phyloP scores from a whole-genome alignment of 1,140 invertebrate genomes.

The Macrobrachium rosenbergii region DNA sequence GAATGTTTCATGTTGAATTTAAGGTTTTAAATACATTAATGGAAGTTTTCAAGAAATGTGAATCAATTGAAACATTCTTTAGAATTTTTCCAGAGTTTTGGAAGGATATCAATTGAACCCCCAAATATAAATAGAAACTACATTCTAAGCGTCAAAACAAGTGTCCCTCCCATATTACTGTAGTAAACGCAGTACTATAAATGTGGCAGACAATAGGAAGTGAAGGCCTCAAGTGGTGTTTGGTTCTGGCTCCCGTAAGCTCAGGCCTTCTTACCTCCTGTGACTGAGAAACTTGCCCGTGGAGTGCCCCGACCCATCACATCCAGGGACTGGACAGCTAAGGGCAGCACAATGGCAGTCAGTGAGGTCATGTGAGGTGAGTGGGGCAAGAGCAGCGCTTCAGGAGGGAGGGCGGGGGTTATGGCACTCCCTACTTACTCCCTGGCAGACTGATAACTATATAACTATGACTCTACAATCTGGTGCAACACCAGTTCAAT shows the following conservation, averaged over 20 bases:
- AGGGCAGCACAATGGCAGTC: slow-evolving; percentile 70
- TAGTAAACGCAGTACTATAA: neutral
- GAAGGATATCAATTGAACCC: too few relatives aligned
- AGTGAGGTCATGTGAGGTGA: slow-evolving; percentile 58
- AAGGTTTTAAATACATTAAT: too few relatives aligned
- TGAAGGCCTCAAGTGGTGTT: slow-evolving; percentile 66
- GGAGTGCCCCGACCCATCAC: slow-evolving; percentile 96
- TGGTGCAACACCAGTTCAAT: slow-evolving; percentile 53
- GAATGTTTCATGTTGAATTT: neutral
- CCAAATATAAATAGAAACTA: too few relatives aligned
- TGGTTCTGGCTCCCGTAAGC: slow-evolving; percentile 57
- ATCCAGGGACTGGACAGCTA: slow-evolving; percentile 94
- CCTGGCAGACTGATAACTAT: slow-evolving; percentile 49
- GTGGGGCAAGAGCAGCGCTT: slow-evolving; percentile 56
- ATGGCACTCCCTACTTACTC: slow-evolving; percentile 30
- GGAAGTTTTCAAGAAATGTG: too few relatives aligned
- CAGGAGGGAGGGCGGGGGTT: slow-evolving; percentile 42
- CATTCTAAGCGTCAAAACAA: too few relatives aligned
- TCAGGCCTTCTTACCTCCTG: slow-evolving; percentile 67
- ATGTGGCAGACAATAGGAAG: slow-evolving; percentile 51
- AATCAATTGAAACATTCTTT: too few relatives aligned
- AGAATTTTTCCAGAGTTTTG: too few relatives aligned
- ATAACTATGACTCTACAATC: slow-evolving; percentile 53
- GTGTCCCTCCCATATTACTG: too few relatives aligned
- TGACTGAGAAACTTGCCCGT: slow-evolving; percentile 97